phyloP scores from a whole-genome alignment of 2,888 invertebrate genomes.

The Amphipyra berbera region DNA sequence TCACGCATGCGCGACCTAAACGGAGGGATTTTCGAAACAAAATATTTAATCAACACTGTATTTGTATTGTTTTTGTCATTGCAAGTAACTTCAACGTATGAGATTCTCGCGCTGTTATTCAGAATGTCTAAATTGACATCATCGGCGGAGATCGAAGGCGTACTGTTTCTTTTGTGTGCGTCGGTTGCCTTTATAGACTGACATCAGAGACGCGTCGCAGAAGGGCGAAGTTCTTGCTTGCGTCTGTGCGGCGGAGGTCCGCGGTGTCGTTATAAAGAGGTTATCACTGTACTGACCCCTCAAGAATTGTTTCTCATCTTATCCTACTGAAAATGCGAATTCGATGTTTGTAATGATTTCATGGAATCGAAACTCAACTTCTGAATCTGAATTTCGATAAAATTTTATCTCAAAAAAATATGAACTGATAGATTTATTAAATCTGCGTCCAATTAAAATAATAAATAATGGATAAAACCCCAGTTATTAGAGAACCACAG shows the following conservation, averaged over 20 bases:
- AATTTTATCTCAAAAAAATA: background rate
- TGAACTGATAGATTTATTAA: background rate
- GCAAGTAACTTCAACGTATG: constrained; percentile 61
- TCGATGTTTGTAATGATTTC: constrained; percentile 53
- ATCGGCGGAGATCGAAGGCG: constrained; percentile 81
- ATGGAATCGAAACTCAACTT: constrained; percentile 14
- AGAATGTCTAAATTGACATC: constrained; percentile 78
- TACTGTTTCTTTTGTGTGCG: constrained; percentile 84
- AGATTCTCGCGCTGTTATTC: constrained; percentile 65
- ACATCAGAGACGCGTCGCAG: constrained; percentile 73
- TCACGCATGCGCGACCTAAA: constrained; percentile 80
- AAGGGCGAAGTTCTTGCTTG: constrained; percentile 80
- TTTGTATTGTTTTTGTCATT: constrained; percentile 71
- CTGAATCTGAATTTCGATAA: constrained; percentile 7
- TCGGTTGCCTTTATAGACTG: constrained; percentile 85
- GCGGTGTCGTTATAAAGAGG: constrained; percentile 69
- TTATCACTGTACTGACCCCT: constrained; percentile 80
- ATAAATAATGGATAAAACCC: no score
- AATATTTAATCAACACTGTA: constrained; percentile 66
- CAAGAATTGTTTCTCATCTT: constrained; percentile 69
- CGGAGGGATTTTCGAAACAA: constrained; percentile 77
- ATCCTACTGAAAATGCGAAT: constrained; percentile 67
- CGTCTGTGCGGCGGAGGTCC: constrained; percentile 78
- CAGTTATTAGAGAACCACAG: no score
- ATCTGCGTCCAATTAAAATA: background rate